Conservation (phyloP, 2,888 invertebrate genomes). For the Tillus elongatus region DNA sequence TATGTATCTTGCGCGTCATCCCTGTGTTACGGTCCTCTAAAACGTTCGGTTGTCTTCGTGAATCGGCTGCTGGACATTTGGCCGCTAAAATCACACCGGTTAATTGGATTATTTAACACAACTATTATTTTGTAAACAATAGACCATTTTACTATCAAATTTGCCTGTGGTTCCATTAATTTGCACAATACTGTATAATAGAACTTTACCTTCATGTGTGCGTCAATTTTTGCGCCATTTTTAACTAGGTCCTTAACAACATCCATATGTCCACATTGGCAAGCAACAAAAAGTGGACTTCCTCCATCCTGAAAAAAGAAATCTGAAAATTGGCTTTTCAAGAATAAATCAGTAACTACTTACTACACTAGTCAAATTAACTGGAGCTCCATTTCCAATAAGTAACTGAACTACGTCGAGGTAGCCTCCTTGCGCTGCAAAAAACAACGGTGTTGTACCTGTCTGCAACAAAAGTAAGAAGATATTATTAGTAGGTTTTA, state of each 20-base stretch:
- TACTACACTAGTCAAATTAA: slow-evolving; percentile 73
- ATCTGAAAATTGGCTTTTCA: slow-evolving; percentile 21
- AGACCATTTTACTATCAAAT: no score
- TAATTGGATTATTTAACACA: no score
- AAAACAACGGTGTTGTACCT: slow-evolving; percentile 87
- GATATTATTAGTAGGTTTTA: no score
- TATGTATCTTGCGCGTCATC: no score
- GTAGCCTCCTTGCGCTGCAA: slow-evolving; percentile 89
- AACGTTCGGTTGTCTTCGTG: no score
- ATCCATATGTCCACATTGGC: slow-evolving; percentile 83
- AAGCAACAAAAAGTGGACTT: slow-evolving; percentile 84
- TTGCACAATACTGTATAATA: no score
- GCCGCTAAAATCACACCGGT: no score
- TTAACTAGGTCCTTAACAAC: slow-evolving; percentile 77
- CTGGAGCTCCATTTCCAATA: slow-evolving; percentile 66
- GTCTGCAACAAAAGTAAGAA: slow-evolving; percentile 61
- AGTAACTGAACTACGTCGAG: slow-evolving; percentile 71
- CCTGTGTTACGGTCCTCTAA: no score
- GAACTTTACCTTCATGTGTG: slow-evolving; percentile 66
- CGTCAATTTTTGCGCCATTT: slow-evolving; percentile 72
- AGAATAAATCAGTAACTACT: slow-evolving; percentile 33
- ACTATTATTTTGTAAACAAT: no score
- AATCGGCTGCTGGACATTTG: no score
- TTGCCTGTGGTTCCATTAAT: no score
- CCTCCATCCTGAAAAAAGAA: slow-evolving; percentile 73